phyloP scores from a whole-genome alignment of 2,888 invertebrate species.

The Melolontha melolontha region DNA sequence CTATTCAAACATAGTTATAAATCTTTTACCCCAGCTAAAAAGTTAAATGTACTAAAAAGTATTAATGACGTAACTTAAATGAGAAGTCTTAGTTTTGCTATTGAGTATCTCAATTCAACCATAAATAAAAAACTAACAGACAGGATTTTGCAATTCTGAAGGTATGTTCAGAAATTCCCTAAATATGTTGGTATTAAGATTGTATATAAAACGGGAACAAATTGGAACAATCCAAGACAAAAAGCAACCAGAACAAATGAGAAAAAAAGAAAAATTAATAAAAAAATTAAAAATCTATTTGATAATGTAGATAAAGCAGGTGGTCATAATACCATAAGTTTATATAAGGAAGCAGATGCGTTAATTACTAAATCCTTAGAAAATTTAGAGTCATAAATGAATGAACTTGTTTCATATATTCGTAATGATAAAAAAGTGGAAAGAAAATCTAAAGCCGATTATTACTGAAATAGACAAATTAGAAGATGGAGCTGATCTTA shows the following conservation, averaged over 20 bases:
- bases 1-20: slow-evolving; percentile 38
- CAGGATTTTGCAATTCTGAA: slow-evolving; percentile 12
- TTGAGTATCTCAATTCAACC: slow-evolving; percentile 14
- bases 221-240: slow-evolving; percentile 16
- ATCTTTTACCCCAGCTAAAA: slow-evolving; percentile 27
- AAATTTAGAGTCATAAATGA: slow-evolving; percentile 39
- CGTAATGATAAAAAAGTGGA: slow-evolving; percentile 35
- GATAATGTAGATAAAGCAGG: too few species aligned
- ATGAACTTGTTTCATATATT: slow-evolving; percentile 35
- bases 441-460: slow-evolving; percentile 40
- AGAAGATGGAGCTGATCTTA: slow-evolving; percentile 39
- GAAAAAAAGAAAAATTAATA: slow-evolving; percentile 38
- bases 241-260: slow-evolving; percentile 24
- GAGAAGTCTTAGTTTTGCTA: slow-evolving; percentile 12
- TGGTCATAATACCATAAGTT: slow-evolving; percentile 1
- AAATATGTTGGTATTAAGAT: slow-evolving; percentile 27
- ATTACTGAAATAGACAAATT: slow-evolving; percentile 42
- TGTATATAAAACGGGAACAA: slow-evolving; percentile 25
- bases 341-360: slow-evolving; percentile 40
- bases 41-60: slow-evolving; percentile 9
- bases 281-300: slow-evolving; percentile 31
- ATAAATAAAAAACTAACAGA: slow-evolving; percentile 26
- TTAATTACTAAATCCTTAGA: slow-evolving; percentile 42
- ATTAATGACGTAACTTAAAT: slow-evolving; percentile 6
- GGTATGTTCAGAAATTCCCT: slow-evolving; percentile 24